Evolutionary conservation across 2,113 vertebrate genomes (phyloP), one percentile per base, ranked within the genome.

Genomic region (Tapirus terrestris): DNA sequence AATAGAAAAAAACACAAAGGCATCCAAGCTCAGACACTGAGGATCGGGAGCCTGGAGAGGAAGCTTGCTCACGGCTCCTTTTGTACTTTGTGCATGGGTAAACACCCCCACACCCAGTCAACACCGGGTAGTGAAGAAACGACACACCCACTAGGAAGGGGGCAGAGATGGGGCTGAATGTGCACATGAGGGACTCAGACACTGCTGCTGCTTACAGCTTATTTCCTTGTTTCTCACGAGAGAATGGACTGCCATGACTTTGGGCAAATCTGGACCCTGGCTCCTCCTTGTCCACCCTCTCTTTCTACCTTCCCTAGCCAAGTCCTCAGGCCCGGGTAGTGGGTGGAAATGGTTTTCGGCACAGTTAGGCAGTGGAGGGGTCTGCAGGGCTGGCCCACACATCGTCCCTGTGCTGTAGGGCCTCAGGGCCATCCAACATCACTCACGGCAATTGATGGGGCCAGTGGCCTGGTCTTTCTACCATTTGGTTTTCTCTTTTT

Each of bases 401-500:
- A 21, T 2, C 0, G 53, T 67, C 91, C 76, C 67, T 25, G 27
- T 4, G 31, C 39, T 58, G 23, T 9, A 9, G 0, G 96, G 92
- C 67, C 73, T 33, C 33, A 27, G 76, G 56, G 79, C 29, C 60
- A 0, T 99, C 99, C 99, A 99, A 99, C 96, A 99, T 99, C 96
- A 98, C 98, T 0, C 99, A 99, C 98, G 99, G 99, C 79, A 99
- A 98, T 98, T 99, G 99, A 98, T 99, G 99, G 70, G 99, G 65
- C 98, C 98, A 0, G 99, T 98, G 33, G 99, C 98, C 94, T 99
- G 98, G 77, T 99, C 99, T 16, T 99, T 99, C 96, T 99, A 98
- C 99, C 99, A 99, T 96, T 99, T 99, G 94, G 99, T 99, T 98
- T 99, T 99, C 95, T 99, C 98, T 99, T 99, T 98, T 99, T 21